phyloP scores from a whole-genome alignment of 2,888 invertebrate species.

The Epistrophe eligans region DNA sequence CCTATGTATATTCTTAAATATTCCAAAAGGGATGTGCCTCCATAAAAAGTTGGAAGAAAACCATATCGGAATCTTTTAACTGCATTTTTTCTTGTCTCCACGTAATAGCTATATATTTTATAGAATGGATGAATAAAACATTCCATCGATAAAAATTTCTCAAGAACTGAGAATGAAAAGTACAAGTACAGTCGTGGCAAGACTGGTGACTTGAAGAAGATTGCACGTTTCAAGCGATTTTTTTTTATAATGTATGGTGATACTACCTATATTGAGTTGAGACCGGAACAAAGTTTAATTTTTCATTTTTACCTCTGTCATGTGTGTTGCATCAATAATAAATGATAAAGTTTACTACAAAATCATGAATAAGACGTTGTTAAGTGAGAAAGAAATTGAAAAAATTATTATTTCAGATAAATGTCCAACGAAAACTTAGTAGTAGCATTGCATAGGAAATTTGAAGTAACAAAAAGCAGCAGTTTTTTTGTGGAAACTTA shows the following conservation, averaged over 20 bases:
- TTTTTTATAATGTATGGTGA: not conserved
- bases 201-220: slow-evolving; percentile 45
- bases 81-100: slow-evolving; percentile 55
- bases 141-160: slow-evolving; percentile 73
- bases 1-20: not conserved
- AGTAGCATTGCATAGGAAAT: too few species aligned
- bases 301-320: not conserved
- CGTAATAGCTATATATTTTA: slow-evolving; percentile 74
- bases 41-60: not conserved
- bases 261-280: not conserved
- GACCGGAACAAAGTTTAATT: not conserved
- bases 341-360: not conserved
- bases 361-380: not conserved
- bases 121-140: slow-evolving; percentile 72
- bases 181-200: slow-evolving; percentile 51
- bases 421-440: too few species aligned
- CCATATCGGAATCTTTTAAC: slow-evolving; percentile 52
- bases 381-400: not conserved
- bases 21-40: slow-evolving; percentile 9
- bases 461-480: too few species aligned
- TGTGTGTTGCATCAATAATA: slow-evolving; percentile 5
- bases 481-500: too few species aligned
- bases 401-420: not conserved
- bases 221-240: not conserved
- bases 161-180: slow-evolving; percentile 53